Conservation (phyloP, 1,140 invertebrate genomes). For the Vanessa tameamea region DNA sequence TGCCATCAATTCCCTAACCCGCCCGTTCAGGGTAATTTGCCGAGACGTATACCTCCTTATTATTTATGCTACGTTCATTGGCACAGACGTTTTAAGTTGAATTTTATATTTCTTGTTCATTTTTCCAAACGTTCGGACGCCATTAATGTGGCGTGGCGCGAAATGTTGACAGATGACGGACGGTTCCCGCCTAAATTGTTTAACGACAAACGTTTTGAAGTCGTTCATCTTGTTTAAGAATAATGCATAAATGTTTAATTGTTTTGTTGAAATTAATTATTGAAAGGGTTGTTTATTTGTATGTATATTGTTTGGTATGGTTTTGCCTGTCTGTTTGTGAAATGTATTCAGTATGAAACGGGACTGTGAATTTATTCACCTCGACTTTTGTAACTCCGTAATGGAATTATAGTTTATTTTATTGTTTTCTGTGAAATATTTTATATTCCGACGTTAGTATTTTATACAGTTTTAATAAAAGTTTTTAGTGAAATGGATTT, state of each 20-base stretch:
- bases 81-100: constrained; percentile 35
- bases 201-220: constrained; percentile 1
- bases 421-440: too few relatives aligned
- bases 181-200: constrained; percentile 9
- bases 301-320: background rate
- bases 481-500: too few relatives aligned
- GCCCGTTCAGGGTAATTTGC: constrained; percentile 62
- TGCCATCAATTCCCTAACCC: constrained; percentile 54
- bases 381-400: too few relatives aligned
- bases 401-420: too few relatives aligned
- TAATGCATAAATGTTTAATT: background rate
- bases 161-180: constrained; percentile 4
- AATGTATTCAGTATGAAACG: background rate
- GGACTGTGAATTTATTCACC: too few relatives aligned
- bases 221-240: constrained; percentile 5
- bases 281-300: background rate
- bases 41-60: constrained; percentile 47
- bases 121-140: constrained; percentile 22
- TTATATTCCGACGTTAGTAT: too few relatives aligned
- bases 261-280: constrained; percentile 2
- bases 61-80: constrained; percentile 44
- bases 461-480: too few relatives aligned
- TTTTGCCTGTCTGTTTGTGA: background rate
- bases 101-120: constrained; percentile 31
- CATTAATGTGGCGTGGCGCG: constrained; percentile 23